A percentile compares a stretch with the other conserved stretches of the same genome.
Evolutionary conservation across 2,113 vertebrate genomes (phyloP).

Genomic region (Eubucco bourcierii): DNA sequence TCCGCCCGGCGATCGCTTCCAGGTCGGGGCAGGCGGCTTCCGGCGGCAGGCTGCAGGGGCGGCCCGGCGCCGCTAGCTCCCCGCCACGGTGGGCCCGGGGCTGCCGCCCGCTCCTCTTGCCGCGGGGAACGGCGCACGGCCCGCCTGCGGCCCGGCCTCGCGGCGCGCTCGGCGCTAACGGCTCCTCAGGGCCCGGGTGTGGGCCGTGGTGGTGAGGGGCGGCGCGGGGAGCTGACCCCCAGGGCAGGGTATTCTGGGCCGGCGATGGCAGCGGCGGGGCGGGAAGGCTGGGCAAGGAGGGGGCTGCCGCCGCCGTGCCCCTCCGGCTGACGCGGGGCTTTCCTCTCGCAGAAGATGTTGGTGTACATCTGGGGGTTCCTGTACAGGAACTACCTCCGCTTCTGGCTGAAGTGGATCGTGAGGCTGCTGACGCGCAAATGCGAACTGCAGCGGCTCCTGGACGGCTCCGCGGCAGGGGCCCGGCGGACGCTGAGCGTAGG

Average conservation of each 20-base stretch:
- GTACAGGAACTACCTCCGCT: constrained; percentile 86
- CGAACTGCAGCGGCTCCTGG: constrained; percentile 90
- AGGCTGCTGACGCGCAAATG: constrained; percentile 86
- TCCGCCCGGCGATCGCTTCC: constrained; percentile 23
- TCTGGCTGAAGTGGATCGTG: constrained; percentile 93
- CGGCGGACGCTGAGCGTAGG: constrained; percentile 83
- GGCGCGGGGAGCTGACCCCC: neutral
- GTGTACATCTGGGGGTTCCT: constrained; percentile 84
- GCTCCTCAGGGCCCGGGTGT: neutral
- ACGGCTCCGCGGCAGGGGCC: constrained; percentile 76
- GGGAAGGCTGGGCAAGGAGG: neutral
- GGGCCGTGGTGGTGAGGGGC: neutral
- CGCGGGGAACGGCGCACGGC: neutral
- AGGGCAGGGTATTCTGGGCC: too few species aligned
- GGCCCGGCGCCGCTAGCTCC: neutral
- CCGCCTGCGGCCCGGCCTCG: neutral
- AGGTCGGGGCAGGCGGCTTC: neutral
- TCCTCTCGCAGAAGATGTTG: constrained; percentile 81
- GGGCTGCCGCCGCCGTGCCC: neutral
- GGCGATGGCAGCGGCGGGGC: neutral
- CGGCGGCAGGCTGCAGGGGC: neutral
- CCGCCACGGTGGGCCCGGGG: neutral
- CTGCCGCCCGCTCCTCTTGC: neutral
- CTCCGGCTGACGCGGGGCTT: neutral
- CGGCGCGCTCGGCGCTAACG: neutral